phyloP scores from a whole-genome alignment of 2,888 invertebrate genomes.

The Neria commutata region DNA sequence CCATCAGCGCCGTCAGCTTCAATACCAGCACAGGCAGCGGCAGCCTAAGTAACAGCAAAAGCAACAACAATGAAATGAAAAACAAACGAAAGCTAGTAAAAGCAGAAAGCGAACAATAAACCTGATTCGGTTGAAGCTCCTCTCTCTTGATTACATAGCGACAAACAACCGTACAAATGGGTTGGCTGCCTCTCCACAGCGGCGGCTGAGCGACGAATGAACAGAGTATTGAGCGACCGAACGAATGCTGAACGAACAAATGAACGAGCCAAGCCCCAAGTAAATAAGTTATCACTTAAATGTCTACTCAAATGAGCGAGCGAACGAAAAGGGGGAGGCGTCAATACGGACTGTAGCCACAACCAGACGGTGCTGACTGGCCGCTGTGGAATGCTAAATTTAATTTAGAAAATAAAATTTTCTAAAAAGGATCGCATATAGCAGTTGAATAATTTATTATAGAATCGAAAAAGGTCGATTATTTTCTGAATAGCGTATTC shows the following conservation, averaged over 20 bases:
- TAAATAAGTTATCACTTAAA: constrained; percentile 51
- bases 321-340: constrained; percentile 59
- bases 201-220: neutral
- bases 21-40: too few relatives aligned
- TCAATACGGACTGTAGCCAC: too few relatives aligned
- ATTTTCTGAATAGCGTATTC: too few relatives aligned
- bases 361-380: too few relatives aligned
- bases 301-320: constrained; percentile 44
- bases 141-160: constrained; percentile 18
- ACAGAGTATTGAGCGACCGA: constrained; percentile 1
- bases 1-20: too few relatives aligned
- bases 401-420: too few relatives aligned
- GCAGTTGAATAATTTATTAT: too few relatives aligned
- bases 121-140: constrained; percentile 30
- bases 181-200: neutral
- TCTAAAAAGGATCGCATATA: too few relatives aligned
- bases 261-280: constrained; percentile 39
- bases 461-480: too few relatives aligned
- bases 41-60: too few relatives aligned
- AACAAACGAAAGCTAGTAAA: neutral
- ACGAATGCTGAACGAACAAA: constrained; percentile 13
- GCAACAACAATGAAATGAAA: too few relatives aligned
- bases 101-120: constrained; percentile 19
- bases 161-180: constrained; percentile 3
- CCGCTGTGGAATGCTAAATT: too few relatives aligned